phyloP scores from a whole-genome alignment of 2,113 vertebrate genomes.

The Onychorhynchus coronatus region DNA sequence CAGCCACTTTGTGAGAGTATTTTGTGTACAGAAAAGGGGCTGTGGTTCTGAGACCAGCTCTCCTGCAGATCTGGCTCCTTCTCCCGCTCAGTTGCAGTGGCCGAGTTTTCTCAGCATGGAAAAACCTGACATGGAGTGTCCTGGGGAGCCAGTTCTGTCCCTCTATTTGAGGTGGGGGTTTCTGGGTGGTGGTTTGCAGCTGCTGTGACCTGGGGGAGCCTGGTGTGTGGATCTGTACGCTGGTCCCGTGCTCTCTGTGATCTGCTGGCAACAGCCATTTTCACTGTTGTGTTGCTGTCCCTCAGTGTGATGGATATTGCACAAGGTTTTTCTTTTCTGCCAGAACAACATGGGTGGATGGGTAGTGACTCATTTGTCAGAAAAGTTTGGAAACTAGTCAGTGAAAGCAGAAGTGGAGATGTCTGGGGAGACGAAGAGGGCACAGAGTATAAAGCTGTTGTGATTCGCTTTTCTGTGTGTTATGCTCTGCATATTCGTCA shows the following conservation, averaged over 20 bases:
- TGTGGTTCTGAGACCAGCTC: accelerated
- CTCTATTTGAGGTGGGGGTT: not conserved
- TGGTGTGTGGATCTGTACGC: accelerated
- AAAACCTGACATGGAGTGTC: accelerated
- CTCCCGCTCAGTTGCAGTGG: not conserved
- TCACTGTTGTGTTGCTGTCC: not conserved
- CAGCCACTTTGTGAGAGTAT: not conserved
- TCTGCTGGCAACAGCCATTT: not conserved
- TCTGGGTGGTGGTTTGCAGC: not conserved
- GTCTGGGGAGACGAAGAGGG: not conserved
- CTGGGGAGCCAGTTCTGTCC: not conserved
- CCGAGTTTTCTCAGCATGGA: not conserved
- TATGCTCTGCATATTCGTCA: not conserved
- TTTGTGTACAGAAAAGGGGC: not conserved
- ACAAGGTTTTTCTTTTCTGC: not conserved
- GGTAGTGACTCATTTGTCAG: constrained; percentile 12
- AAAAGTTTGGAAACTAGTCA: not conserved
- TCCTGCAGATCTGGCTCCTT: not conserved
- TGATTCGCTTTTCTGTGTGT: not conserved
- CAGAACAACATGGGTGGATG: not conserved
- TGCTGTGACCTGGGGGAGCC: not conserved
- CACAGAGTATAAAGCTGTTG: not conserved
- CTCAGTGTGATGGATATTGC: not conserved
- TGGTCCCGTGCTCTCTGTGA: accelerated
- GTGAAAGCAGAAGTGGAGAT: not conserved